These are phyloP conservation scores for Dicycla oo DNA, from an alignment of 2,888 invertebrate genomes.

Conservation along the genomic window DNA sequence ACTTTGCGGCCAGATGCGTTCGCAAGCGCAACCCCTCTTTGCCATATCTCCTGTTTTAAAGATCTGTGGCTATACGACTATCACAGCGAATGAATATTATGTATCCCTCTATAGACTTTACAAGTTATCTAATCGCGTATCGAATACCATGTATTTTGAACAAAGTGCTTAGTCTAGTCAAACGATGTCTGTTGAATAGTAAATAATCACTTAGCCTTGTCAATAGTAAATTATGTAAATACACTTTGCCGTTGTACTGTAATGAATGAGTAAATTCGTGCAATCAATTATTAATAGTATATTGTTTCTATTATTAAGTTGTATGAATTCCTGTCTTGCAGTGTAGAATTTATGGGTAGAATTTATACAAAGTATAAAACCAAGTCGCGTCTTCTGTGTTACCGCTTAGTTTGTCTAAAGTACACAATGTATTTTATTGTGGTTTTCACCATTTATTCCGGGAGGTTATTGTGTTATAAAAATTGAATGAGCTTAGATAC, in stretches of 20 bases:
- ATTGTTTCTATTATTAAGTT: conserved; percentile 14
- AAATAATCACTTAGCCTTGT: conserved; percentile 70
- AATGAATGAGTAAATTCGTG: conserved; percentile 55
- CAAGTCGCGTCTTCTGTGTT: neutral
- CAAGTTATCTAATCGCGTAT: conserved; percentile 53
- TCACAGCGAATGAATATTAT: conserved; percentile 12
- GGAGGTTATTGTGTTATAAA: too few species aligned
- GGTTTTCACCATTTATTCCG: too few species aligned
- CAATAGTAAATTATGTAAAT: conserved; percentile 72
- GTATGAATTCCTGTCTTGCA: conserved; percentile 7
- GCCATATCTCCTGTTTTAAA: too few species aligned
- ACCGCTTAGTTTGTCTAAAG: neutral
- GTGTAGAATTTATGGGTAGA: neutral
- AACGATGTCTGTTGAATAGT: conserved; percentile 66
- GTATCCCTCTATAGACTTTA: conserved; percentile 21
- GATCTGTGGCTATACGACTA: too few species aligned
- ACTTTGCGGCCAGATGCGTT: too few species aligned
- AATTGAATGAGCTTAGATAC: too few species aligned
- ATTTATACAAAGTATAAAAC: neutral
- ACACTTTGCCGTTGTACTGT: conserved; percentile 44
- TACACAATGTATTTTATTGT: neutral
- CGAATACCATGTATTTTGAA: conserved; percentile 51
- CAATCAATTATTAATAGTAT: conserved; percentile 24
- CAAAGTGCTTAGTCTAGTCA: conserved; percentile 24
- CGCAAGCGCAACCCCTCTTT: too few species aligned